Evolutionary conservation across 2,113 vertebrate genomes (phyloP).

Genomic region (Datnioides undecimradiatus): DNA sequence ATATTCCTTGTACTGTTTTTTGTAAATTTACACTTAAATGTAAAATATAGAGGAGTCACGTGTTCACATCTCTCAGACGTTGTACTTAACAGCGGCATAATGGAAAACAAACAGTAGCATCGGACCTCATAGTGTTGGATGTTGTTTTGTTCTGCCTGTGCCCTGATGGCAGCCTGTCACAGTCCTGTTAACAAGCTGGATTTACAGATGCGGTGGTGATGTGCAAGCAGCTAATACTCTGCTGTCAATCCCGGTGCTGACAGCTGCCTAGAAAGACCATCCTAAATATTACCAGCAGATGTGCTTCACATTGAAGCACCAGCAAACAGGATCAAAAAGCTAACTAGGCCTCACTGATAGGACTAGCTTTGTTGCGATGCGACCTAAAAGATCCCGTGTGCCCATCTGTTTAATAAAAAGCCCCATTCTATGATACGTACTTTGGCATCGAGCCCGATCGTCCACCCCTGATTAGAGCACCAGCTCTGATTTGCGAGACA

Average conservation of each 20-base stretch:
- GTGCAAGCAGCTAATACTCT: conserved; percentile 72
- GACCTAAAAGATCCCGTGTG: conserved; percentile 42
- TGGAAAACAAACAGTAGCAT: conserved; percentile 14
- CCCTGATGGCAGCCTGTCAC: conserved; percentile 63
- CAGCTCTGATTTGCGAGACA: conserved; percentile 60
- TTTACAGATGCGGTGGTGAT: conserved; percentile 74
- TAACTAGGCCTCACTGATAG: conserved; percentile 64
- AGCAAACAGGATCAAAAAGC: conserved; percentile 67
- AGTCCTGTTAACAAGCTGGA: conserved; percentile 75
- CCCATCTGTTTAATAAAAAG: conserved; percentile 74
- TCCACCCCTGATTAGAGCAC: conserved; percentile 43
- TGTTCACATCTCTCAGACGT: conserved; percentile 15
- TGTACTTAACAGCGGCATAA: conserved; percentile 6
- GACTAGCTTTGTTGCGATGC: conserved; percentile 54
- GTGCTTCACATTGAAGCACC: conserved; percentile 58
- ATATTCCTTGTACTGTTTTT: neutral
- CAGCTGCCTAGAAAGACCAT: conserved; percentile 79
- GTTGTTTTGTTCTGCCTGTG: conserved; percentile 51
- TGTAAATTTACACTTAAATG: conserved; percentile 10
- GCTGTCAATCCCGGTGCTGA: conserved; percentile 73
- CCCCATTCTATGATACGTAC: conserved; percentile 39
- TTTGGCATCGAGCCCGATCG: conserved; percentile 53
- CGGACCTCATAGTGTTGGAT: conserved; percentile 11
- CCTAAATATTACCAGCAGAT: conserved; percentile 80
- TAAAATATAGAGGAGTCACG: conserved; percentile 12